Evolutionary conservation across 2,113 vertebrate genomes (phyloP).

Genomic region (Siphamia tubifer): DNA sequence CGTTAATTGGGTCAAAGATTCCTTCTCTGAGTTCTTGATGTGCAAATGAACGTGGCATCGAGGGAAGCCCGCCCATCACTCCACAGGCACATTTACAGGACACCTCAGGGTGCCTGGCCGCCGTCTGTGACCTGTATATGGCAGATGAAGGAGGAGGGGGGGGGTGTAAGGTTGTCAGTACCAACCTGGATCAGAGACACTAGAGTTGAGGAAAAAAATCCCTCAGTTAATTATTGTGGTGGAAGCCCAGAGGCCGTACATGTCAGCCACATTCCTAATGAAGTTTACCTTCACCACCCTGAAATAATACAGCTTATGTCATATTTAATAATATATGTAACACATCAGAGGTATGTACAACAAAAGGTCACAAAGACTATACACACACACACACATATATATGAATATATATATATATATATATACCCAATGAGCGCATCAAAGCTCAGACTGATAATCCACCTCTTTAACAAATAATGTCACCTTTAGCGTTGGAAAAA

Average conservation of each 20-base stretch:
- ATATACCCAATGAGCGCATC: too few relatives aligned
- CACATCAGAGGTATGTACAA: slow-evolving; percentile 9
- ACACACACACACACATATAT: too few relatives aligned
- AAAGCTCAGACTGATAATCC: too few relatives aligned
- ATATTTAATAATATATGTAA: slow-evolving; percentile 37
- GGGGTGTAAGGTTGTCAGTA: slow-evolving; percentile 52
- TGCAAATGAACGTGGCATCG: slow-evolving; percentile 71
- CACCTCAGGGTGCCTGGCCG: slow-evolving; percentile 61
- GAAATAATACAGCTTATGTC: slow-evolving; percentile 5
- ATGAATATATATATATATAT: too few relatives aligned
- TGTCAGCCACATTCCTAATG: slow-evolving; percentile 43
- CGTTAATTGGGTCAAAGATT: slow-evolving; percentile 78
- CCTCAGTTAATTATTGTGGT: slow-evolving; percentile 42
- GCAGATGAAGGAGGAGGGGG: slow-evolving; percentile 52
- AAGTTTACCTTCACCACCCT: slow-evolving; percentile 46
- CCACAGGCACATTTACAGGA: slow-evolving; percentile 64
- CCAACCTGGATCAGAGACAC: slow-evolving; percentile 60
- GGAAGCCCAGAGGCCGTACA: slow-evolving; percentile 49
- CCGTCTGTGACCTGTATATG: slow-evolving; percentile 66
- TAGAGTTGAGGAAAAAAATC: slow-evolving; percentile 19
- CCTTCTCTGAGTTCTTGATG: slow-evolving; percentile 70
- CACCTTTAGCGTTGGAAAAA: too few relatives aligned
- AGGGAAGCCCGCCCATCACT: slow-evolving; percentile 57
- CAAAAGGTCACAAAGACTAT: slow-evolving; percentile 33
- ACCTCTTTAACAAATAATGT: too few relatives aligned